phyloP scores from a whole-genome alignment of 2,113 vertebrate species.

The Hemibagrus wyckioides region DNA sequence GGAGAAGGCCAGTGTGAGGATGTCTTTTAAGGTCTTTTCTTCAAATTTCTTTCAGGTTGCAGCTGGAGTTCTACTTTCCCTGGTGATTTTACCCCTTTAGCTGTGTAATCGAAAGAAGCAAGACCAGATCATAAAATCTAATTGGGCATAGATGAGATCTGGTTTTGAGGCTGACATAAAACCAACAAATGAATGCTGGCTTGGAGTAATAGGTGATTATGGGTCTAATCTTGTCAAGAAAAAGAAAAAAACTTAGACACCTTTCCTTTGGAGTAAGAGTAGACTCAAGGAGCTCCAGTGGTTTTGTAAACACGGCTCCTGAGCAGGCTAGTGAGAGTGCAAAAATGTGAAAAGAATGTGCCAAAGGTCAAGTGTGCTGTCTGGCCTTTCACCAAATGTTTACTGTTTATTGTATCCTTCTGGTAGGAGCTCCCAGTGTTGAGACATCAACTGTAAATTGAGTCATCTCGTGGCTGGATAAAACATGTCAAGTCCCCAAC shows the following conservation, averaged over 20 bases:
- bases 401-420: constrained; percentile 18
- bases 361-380: constrained; percentile 27
- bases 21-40: constrained; percentile 39
- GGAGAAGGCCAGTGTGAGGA: constrained; percentile 22
- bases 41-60: constrained; percentile 1
- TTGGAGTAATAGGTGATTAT: constrained; percentile 28
- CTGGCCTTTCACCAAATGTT: constrained; percentile 31
- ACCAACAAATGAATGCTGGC: not conserved
- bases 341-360: constrained; percentile 22
- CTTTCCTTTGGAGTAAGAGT: constrained; percentile 9
- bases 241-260: constrained; percentile 16
- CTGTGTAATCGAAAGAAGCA: constrained; percentile 45
- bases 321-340: constrained; percentile 18
- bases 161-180: constrained; percentile 37
- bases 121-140: constrained; percentile 47
- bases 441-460: constrained; percentile 16
- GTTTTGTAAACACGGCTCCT: constrained; percentile 14
- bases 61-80: constrained; percentile 34
- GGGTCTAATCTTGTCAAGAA: not conserved
- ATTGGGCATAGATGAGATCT: constrained; percentile 54
- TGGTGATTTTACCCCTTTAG: constrained; percentile 37
- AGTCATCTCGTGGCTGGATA: not conserved
- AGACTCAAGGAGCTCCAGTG: not conserved
- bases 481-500: constrained; percentile 14
- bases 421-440: constrained; percentile 14